Percentiles rank a stretch among this genome's conserved stretches.
Evolutionary conservation across 2,797 vertebrate genomes (phyloP).

Genomic region (Sebastes taczanowskii): DNA sequence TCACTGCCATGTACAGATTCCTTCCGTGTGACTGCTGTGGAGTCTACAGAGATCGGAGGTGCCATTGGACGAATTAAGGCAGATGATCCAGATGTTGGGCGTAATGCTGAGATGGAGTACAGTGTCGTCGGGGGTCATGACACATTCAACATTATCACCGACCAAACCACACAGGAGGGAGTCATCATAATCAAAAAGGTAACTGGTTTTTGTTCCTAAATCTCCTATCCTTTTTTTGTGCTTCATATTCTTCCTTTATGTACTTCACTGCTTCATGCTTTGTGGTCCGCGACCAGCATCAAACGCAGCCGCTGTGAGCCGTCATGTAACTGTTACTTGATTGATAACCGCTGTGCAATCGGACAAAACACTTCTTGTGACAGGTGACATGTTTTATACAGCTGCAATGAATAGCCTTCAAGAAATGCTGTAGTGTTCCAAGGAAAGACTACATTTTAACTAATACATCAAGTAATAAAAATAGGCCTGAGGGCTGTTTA

Average conservation of each 20-base stretch:
- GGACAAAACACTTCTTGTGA: neutral
- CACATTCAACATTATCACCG: slow-evolving; percentile 91
- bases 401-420: neutral
- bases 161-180: slow-evolving; percentile 94
- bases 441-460: neutral
- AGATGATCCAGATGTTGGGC: slow-evolving; percentile 90
- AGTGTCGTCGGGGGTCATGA: slow-evolving; percentile 89
- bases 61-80: slow-evolving; percentile 93
- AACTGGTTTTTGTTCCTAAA: neutral
- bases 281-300: neutral
- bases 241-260: neutral
- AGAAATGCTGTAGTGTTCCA: neutral
- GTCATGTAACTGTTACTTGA: neutral
- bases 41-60: slow-evolving; percentile 89
- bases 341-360: slow-evolving; percentile 14
- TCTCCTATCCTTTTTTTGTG: neutral
- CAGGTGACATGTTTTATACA: slow-evolving; percentile 19
- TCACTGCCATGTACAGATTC: slow-evolving; percentile 80
- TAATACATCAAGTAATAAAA: neutral
- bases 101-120: slow-evolving; percentile 93
- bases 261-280: neutral
- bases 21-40: slow-evolving; percentile 89
- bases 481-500: neutral
- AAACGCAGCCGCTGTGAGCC: neutral
- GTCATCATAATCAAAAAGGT: slow-evolving; percentile 96